Base-by-base conservation (phyloP, 2,113 vertebrate genomes). In the Actenoides lindsayi region DNA sequence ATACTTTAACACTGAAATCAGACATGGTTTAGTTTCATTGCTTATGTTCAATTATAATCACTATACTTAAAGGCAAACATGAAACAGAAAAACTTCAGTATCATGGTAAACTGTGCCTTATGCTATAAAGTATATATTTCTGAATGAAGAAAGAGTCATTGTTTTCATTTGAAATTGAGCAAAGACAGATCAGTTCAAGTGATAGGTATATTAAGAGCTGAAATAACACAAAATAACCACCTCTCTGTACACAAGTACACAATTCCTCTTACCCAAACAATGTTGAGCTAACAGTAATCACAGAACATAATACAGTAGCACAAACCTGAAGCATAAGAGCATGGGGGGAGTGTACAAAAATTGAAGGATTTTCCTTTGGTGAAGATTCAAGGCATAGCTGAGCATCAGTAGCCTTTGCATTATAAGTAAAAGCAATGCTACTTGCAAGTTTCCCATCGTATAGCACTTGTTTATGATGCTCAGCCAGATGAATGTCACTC, bases 351-450 rank as follows among this genome's bases (percentile, higher is more conserved):
- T 99, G 99, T 93, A 99, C 99, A 92, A 99, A 99, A 97, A 99
- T 99, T 3, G 99, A 99, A 67, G 99, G 88, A 60, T 99, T 99
- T 98, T 99, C 99, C 97, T 99, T 99, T 96, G 99, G 99, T 83
- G 99, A 99, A 20, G 99, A 99, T 97, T 99, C 99, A 94, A 99
- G 98, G 97, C 99, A 99, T 13, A 99, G 98, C 85, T 99, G 99
- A 44, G 99, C 99, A 60, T 99, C 99, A 1, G 99, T 99, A 83
- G 99, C 99, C 97, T 99, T 99, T 5, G 99, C 99, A 13, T 99
- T 99, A 37, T 99, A 99, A 27, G 99, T 99, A 97, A 99, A 99
- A 93, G 99, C 99, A 86, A 99, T 99, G 96, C 99, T 99, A 97
- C 98, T 99, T 88, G 99, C 99, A 90, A 99, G 98, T 94, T 99